phyloP scores from a whole-genome alignment of 2,888 invertebrate species.

The Acanthosoma haemorrhoidale region DNA sequence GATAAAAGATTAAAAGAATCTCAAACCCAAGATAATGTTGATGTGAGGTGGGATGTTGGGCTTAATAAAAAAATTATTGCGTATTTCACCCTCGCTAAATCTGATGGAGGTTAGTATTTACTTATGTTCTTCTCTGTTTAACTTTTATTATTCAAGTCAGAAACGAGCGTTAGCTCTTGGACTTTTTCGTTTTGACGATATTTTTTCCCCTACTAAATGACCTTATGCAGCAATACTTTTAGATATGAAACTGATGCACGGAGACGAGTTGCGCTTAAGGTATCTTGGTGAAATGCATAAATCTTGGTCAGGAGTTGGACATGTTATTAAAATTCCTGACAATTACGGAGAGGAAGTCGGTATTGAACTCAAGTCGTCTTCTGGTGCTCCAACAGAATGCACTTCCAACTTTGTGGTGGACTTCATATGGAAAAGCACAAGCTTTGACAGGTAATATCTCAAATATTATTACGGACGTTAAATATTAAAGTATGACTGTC shows the following conservation, averaged over 20 bases:
- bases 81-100: slow-evolving; percentile 94
- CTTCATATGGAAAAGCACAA: slow-evolving; percentile 98
- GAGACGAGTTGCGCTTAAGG: slow-evolving; percentile 89
- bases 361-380: slow-evolving; percentile 86
- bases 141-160: no score
- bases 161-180: no score
- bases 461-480: no score
- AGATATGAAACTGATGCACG: slow-evolving; percentile 99
- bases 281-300: slow-evolving; percentile 90
- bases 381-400: slow-evolving; percentile 88
- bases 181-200: no score
- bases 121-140: background rate
- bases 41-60: slow-evolving; percentile 97
- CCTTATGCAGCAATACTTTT: no score
- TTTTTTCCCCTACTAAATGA: no score
- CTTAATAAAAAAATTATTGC: slow-evolving; percentile 97
- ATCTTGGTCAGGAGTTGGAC: slow-evolving; percentile 96
- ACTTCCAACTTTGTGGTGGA: slow-evolving; percentile 95
- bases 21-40: slow-evolving; percentile 96
- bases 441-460: slow-evolving; percentile 93
- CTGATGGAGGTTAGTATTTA: slow-evolving; percentile 66
- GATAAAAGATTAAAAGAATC: slow-evolving; percentile 96
- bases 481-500: no score
- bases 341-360: slow-evolving; percentile 98
- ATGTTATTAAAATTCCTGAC: slow-evolving; percentile 92